phyloP scores from a whole-genome alignment of 1,140 invertebrate species.

The Drosophila prosaltans region DNA sequence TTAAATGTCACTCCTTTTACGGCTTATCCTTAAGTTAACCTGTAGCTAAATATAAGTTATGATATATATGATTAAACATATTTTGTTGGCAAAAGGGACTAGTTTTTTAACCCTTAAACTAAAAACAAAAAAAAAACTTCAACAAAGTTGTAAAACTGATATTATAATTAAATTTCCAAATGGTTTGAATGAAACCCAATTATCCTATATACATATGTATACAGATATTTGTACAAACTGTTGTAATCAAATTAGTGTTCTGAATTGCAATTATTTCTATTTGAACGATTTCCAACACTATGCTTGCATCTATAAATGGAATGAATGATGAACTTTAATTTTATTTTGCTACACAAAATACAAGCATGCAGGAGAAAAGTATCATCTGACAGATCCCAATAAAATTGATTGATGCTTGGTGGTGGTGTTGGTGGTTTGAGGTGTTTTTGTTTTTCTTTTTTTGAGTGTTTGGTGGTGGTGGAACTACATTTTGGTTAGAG shows the following conservation, averaged over 20 bases:
- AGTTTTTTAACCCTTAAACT: no score
- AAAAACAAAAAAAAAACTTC: no score
- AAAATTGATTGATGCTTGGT: slow-evolving; percentile 36
- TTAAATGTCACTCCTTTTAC: not conserved
- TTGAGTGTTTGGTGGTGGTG: slow-evolving; percentile 28
- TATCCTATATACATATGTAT: not conserved
- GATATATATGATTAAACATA: no score
- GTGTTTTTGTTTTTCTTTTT: slow-evolving; percentile 19
- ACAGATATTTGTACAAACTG: no score
- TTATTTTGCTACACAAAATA: slow-evolving; percentile 8
- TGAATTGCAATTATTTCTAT: no score
- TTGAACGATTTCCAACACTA: not conserved
- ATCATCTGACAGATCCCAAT: slow-evolving; percentile 27
- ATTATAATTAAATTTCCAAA: no score
- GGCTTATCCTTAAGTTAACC: not conserved
- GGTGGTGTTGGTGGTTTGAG: slow-evolving; percentile 25
- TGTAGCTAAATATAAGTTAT: not conserved
- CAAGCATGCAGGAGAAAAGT: slow-evolving; percentile 50
- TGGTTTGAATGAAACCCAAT: no score
- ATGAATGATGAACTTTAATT: slow-evolving; percentile 5
- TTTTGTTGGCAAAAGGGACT: no score
- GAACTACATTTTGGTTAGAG: slow-evolving; percentile 33
- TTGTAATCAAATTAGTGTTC: no score
- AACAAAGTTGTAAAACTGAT: no score
- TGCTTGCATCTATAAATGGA: slow-evolving; percentile 1